A percentile compares a stretch with the other conserved stretches of the same genome.
phyloP scores from a whole-genome alignment of 2,888 invertebrate genomes.

The Drosophila stalkeri region DNA sequence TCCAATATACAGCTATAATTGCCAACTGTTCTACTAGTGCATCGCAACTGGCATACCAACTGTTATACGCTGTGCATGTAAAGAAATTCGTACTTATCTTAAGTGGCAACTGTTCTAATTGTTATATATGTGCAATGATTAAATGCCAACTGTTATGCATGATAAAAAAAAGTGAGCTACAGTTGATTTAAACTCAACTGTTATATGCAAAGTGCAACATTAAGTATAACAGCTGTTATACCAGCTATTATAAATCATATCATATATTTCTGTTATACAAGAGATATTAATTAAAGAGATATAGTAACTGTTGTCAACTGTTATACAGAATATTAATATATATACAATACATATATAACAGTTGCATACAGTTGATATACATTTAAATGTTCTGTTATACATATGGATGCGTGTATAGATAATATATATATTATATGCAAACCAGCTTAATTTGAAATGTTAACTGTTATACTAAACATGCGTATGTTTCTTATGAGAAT shows the following conservation, averaged over 20 bases:
- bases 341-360: not conserved
- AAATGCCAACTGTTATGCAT: constrained; percentile 19
- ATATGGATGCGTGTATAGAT: not conserved
- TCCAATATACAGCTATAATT: not conserved
- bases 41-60: not conserved
- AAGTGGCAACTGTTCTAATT: not conserved
- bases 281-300: too few species aligned
- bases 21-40: not conserved
- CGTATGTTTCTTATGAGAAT: not conserved
- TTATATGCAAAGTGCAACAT: constrained; percentile 8
- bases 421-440: not conserved
- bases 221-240: not conserved
- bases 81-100: not conserved
- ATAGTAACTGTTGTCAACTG: not conserved
- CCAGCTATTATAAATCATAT: not conserved
- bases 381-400: not conserved
- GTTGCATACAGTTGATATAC: not conserved
- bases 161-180: not conserved
- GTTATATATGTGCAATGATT: not conserved
- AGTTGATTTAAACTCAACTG: not conserved
- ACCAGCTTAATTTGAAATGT: not conserved
- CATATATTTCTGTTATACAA: too few species aligned
- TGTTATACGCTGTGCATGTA: not conserved
- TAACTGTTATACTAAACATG: not conserved
- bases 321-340: not conserved